Base-by-base conservation (phyloP, 2,797 vertebrate species). In the Pteropus rufus region DNA sequence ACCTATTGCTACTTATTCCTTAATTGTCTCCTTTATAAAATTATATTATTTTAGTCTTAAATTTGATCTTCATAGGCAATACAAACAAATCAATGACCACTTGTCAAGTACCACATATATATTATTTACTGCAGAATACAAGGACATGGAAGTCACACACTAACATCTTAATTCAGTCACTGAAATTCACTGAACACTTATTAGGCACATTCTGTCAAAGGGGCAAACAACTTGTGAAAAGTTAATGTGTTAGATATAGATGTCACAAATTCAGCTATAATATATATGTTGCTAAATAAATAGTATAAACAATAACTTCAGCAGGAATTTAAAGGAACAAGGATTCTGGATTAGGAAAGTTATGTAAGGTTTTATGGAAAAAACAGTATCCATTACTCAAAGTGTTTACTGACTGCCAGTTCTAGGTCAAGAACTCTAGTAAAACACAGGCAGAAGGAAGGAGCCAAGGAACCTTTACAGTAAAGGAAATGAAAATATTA, bases 31-130 rank as follows among this genome's bases (percentile, higher is more conserved):
- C 10, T 67, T 10, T 56, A 79, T 46, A 44, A 83, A 64, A 65
- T 87, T 81, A 89, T 67, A 81, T 79, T 75, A 36, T 86, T 95
- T 94, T 87, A 76, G 18, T 69, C 18, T 65, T 84, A 65, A 84
- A 62, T 81, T 89, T 79, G 49, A 46, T 39, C 67, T 52, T 94
- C 56, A 89, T 79, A 34, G 56, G 15, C 24, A 81, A 34, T 34
- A 89, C 9, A 49, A 36, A 95, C 15, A 91, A 91, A 64, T 34
- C 18, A 73, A 26, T 31, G 77, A 39, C 39, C 29, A 39, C 24
- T 54, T 82, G 26, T 23, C 58, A 81, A 72, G 24, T 34, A 19
- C 26, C 39, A 52, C 26, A 36, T 24, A 29, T 23, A 2, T 29
- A 26, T 60, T 23, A 49, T 83, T 81, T 52, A 31, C 8, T 87